Base-by-base conservation (phyloP, 2,888 invertebrate species). In the Caenorhabditis angaria region DNA sequence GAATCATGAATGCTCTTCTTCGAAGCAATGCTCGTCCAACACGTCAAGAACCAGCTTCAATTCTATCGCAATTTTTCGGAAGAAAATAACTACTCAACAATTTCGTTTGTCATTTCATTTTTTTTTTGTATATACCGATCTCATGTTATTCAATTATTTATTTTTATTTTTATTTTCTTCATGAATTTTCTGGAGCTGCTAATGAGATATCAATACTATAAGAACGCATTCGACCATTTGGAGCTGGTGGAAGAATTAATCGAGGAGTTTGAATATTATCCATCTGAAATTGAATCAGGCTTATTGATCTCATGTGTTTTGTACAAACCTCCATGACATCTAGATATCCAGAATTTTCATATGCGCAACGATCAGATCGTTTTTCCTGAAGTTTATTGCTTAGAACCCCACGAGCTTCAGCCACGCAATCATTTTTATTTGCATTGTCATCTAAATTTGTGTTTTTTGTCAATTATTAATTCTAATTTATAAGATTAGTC, bases 1-100 rank as follows among this genome's bases (percentile, higher is more conserved):
- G 70, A 22, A 75, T 79, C 35, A 64, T 79, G 67, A 79, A 77
- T 29, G 77, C 79, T 18, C 68, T 79, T 4, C 64, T 77, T 0
- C 69, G 73, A 3, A 77, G 71, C 48, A 72, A 73, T 48, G 79
- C 77, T 5, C 64, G 69, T 8, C 79, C 75, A 64, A 77, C 79
- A 28, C 56, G 72, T 10, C 72, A 71, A 24, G 75, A 75, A 27
- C 70, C 75, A 18, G 66, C 77, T 20, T 69, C 69, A 0, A 53
- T 79, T 25, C 63, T 79, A 18, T 77, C 77, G 14, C 72, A 71
- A 47, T 79, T 79, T 32, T 75, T 79, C 55, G 79, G 79, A 32
- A 68, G 68, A 27, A 48, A 63, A 53, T 68, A 68, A 35, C 62
- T 60, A 61, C n/a, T 59, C 28, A 24, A 32, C 61, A 51, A 18